These are phyloP conservation scores for Scatophagus argus DNA, from an alignment of 2,113 vertebrate genomes.

Conservation along the genomic window DNA sequence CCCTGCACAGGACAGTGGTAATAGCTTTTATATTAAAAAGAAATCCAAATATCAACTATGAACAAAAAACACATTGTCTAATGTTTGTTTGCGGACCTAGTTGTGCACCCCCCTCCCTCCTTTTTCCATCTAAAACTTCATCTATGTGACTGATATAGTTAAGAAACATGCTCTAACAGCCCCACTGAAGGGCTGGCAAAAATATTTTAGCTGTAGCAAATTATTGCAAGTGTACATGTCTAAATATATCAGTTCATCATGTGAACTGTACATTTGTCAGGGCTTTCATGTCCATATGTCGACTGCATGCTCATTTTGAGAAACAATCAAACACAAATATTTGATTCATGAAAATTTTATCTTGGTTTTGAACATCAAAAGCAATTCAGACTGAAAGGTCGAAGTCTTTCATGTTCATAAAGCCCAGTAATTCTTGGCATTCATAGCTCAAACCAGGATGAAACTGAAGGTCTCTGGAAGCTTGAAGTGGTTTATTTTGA, in stretches of 20 bases:
- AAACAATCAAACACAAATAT: background rate
- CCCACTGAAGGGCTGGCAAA: background rate
- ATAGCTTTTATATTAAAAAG: background rate
- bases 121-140: background rate
- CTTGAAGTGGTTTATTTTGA: slow-evolving; percentile 39
- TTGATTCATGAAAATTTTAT: background rate
- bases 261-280: background rate
- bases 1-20: slow-evolving; percentile 27
- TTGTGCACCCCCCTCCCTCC: no score
- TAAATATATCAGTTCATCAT: background rate
- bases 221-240: background rate
- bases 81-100: background rate
- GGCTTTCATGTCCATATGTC: background rate
- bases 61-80: background rate
- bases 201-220: background rate
- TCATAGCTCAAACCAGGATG: slow-evolving; percentile 30
- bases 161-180: background rate
- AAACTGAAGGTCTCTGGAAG: slow-evolving; percentile 28
- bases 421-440: slow-evolving; percentile 1
- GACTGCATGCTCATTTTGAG: background rate
- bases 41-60: background rate
- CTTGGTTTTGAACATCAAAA: slow-evolving; percentile 43
- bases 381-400: no score
- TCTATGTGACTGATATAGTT: background rate
- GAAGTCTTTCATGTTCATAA: slow-evolving; percentile 40